Evolutionary conservation across 2,888 invertebrate species (phyloP), one percentile per base, ranked within the genome.

Genomic region (Troides oblongomaculatus): DNA sequence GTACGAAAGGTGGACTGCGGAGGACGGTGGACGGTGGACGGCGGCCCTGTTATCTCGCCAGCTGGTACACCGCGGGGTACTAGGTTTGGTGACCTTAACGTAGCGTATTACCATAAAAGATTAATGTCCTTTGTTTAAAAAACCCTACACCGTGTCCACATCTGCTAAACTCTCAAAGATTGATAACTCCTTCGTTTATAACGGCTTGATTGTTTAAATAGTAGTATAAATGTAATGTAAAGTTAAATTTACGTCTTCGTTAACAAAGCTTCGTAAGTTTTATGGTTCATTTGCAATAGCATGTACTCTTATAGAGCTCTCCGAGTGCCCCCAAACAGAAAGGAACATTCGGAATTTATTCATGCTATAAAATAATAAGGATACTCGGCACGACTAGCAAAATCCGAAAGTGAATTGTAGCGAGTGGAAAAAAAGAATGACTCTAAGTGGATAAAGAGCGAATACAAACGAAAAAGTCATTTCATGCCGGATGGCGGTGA

Each of bases 391-490:
- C 81, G 80, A 83, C 86, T 84, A 84, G 84, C 85, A 77, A 84
- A 89, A 89, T 88, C 89, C 86, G 87, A 91, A 90, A 92, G 90
- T 90, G 92, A 92, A 92, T 91, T 92, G 91, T 91, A 84, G 89
- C 88, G 84, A 90, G 89, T 90, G 88, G 88, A 88, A 90, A 90
- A 64, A 86, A 90, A 91, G 89, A 90, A 90, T 89, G 89, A 86
- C 85, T 88, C 82, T 90, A 92, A 92, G 92, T 92, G 91, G 90
- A 90, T 92, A 92, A 92, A 91, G 89, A 89, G 89, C 87, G 88
- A 88, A 89, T 87, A 91, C 90, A 90, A 92, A 89, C 90, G 90
- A 89, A 91, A 91, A 87, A 90, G 91, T 91, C 92, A 91, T 92
- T 92, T 91, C 86, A 91, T 90, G 90, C 85, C 89, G 87, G 85